Evolutionary conservation across 2,113 vertebrate species (phyloP).

Genomic region (Macroglossus sobrinus): DNA sequence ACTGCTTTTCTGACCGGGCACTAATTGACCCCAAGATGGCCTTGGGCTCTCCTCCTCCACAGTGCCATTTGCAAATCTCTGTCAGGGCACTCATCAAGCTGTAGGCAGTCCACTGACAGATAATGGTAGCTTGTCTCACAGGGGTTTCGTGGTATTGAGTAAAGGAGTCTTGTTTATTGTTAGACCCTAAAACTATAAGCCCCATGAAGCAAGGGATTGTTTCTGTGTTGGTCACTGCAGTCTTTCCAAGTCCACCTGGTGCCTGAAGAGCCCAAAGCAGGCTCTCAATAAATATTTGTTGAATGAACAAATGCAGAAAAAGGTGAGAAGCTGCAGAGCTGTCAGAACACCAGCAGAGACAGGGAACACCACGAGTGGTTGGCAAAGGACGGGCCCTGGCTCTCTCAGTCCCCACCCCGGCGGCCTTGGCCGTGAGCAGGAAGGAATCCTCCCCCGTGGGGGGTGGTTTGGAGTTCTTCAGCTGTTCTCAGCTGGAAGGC

Average conservation of each 20-base stretch:
- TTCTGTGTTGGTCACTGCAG: background rate
- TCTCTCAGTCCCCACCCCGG: slow-evolving; percentile 79
- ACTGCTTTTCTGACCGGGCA: background rate
- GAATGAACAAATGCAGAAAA: slow-evolving; percentile 46
- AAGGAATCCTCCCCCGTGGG: slow-evolving; percentile 71
- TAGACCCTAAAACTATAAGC: background rate
- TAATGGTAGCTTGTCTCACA: background rate
- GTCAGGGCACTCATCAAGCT: accelerated
- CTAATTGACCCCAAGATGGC: background rate
- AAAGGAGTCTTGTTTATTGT: background rate
- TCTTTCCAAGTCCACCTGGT: background rate
- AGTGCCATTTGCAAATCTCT: too few relatives aligned
- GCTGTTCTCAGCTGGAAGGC: slow-evolving; percentile 75
- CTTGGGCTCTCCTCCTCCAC: background rate
- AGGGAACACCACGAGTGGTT: slow-evolving; percentile 60
- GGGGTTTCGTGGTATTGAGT: background rate
- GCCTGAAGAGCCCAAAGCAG: background rate
- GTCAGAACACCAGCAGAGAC: slow-evolving; percentile 55
- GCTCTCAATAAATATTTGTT: slow-evolving; percentile 5
- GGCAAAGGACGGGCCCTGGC: slow-evolving; percentile 62
- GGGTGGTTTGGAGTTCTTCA: slow-evolving; percentile 58
- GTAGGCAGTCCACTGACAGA: accelerated
- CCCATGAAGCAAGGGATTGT: background rate
- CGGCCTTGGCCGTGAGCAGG: slow-evolving; percentile 70
- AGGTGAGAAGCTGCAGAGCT: slow-evolving; percentile 58